Conservation (phyloP, 2,113 vertebrate genomes). For the Oryzias melastigma region DNA sequence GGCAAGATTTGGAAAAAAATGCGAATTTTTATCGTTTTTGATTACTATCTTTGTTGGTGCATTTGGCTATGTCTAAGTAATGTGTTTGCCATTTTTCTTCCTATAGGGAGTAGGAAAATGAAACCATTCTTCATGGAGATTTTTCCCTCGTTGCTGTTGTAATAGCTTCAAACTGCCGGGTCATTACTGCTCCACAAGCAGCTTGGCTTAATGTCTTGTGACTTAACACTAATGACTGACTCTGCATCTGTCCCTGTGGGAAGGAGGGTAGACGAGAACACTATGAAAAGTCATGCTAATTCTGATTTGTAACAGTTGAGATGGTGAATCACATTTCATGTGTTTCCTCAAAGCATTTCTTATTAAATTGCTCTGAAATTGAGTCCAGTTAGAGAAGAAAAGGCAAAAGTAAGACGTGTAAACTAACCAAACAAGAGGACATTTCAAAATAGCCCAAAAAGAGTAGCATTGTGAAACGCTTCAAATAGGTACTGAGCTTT, state of each 20-base stretch:
- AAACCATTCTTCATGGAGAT: slow-evolving; percentile 48
- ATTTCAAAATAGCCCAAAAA: neutral
- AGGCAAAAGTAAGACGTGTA: neutral
- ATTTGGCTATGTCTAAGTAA: neutral
- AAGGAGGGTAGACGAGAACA: slow-evolving; percentile 21
- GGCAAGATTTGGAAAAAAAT: neutral
- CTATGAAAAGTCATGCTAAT: slow-evolving; percentile 51
- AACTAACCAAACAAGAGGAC: neutral
- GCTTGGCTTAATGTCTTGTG: slow-evolving; percentile 71
- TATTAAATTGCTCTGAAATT: slow-evolving; percentile 22
- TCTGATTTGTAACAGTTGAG: slow-evolving; percentile 61
- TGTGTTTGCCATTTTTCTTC: slow-evolving; percentile 29
- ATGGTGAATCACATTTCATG: slow-evolving; percentile 41
- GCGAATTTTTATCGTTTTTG: neutral
- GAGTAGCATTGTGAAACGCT: neutral
- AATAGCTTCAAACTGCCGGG: slow-evolving; percentile 63
- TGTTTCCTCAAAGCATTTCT: slow-evolving; percentile 38
- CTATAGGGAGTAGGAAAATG: slow-evolving; percentile 33
- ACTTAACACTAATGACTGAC: slow-evolving; percentile 68
- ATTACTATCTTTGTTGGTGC: neutral
- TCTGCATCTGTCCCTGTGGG: slow-evolving; percentile 62
- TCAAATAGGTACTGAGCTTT: neutral
- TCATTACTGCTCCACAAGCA: slow-evolving; percentile 68
- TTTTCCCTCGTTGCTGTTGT: slow-evolving; percentile 56
- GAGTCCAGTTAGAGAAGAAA: slow-evolving; percentile 27